These are phyloP conservation scores for Fistularia commersonii DNA, from an alignment of 2,797 vertebrate genomes.

Conservation along the genomic window DNA sequence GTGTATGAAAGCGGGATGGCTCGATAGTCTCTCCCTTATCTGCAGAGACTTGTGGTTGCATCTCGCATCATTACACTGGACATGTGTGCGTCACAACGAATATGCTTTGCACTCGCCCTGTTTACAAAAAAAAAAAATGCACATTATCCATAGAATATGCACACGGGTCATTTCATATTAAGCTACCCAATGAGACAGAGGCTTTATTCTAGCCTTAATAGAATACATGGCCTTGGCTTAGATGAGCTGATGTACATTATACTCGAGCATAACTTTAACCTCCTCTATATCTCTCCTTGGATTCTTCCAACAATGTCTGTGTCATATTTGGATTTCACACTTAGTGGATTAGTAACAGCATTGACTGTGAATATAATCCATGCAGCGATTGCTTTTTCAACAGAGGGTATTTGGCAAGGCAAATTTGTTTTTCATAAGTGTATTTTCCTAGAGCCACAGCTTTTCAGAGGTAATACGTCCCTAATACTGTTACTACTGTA, in stretches of 20 bases:
- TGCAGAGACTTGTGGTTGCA: constrained; percentile 6
- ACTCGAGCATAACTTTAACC: not conserved
- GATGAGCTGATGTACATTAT: not conserved
- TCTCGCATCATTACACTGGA: constrained; percentile 11
- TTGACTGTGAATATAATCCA: not conserved
- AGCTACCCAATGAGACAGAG: not conserved
- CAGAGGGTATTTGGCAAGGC: no score
- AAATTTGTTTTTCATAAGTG: no score
- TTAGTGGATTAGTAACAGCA: not conserved
- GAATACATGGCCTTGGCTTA: not conserved
- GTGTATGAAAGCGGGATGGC: constrained; percentile 22
- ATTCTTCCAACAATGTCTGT: not conserved
- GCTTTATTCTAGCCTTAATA: not conserved
- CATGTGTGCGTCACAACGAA: not conserved
- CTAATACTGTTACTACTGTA: no score
- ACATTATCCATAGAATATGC: not conserved
- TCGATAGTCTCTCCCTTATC: constrained; percentile 8
- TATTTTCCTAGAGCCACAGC: not conserved
- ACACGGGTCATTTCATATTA: constrained; percentile 4
- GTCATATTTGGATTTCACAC: not conserved
- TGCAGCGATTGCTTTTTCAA: not conserved
- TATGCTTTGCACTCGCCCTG: constrained; percentile 4
- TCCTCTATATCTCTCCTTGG: not conserved
- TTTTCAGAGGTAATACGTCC: no score
- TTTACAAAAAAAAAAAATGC: constrained; percentile 2